Evolutionary conservation across 2,797 vertebrate species (phyloP), one percentile per base, ranked within the genome.

Genomic region (Centroberyx gerrardi): DNA sequence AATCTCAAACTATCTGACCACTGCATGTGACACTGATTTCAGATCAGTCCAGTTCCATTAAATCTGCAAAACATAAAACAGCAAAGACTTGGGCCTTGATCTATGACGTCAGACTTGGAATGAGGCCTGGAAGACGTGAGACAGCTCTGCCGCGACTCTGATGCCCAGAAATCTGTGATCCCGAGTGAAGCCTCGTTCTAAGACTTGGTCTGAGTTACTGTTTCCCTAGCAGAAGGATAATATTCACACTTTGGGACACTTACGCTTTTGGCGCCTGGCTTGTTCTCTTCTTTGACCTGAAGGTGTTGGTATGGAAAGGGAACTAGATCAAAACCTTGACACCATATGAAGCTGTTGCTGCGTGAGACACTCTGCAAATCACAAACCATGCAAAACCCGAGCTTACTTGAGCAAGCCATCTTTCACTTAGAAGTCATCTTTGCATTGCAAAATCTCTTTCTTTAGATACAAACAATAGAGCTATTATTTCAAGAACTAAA

Each of bases 251-350:
- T 13, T 40, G 51, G 22, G 4, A 68, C 91, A 97, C 98, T 99
- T 97, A 99, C 98, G 95, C 95, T 95, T 93, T 94, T 96, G 78
- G 85, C 83, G 82, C 92, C 89, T 86, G 94, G 89, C 86, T 95
- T 97, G 95, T 96, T 97, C 91, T 98, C 98, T 46, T 98, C 97
- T 95, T 99, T 99, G 89, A 99, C 97, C 98, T 99, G 93, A 93
- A 94, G 88, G 83, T 88, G 83, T 88, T 87, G 9, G 86, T 77
- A 82, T 76, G 72, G 89, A 87, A 80, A 88, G 69, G 66, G 71
- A 77, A 72, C 40, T 14, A 72, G 27, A 83, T 93, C 46, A 92
- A 90, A 89, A 82, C 49, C 66, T 61, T 55, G 31, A 29, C 27
- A 72, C 62, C 14, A 52, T 14, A 51, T 60, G 4, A 44, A 69